A percentile compares a stretch with the other conserved stretches of the same genome.
phyloP scores from a whole-genome alignment of 2,797 vertebrate genomes.

The Manis crassicaudata region DNA sequence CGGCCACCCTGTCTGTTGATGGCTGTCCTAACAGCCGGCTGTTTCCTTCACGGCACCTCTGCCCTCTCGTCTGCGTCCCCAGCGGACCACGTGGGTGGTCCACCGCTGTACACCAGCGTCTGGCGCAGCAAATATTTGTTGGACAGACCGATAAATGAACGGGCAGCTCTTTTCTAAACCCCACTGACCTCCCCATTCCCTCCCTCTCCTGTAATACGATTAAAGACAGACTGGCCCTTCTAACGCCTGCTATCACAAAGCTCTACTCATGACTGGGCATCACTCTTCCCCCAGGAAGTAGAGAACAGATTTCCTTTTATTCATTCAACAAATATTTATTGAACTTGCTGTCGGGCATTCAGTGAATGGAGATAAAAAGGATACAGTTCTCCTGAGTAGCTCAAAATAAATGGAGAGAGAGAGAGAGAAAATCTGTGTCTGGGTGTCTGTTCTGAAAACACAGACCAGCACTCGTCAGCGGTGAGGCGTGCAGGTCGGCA shows the following conservation, averaged over 20 bases:
- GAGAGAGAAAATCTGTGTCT: conserved; percentile 50
- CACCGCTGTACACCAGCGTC: background rate
- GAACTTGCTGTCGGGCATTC: background rate
- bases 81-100: background rate
- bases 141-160: conserved; percentile 6
- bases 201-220: background rate
- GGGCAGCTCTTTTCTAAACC: conserved; percentile 31
- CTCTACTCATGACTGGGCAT: background rate
- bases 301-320: conserved; percentile 36
- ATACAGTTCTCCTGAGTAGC: conserved; percentile 18
- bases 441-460: conserved; percentile 76
- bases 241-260: background rate
- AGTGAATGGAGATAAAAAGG: conserved; percentile 49
- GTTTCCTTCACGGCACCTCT: background rate
- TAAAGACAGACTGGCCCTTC: background rate
- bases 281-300: background rate
- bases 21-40: background rate
- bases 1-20: background rate
- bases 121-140: background rate
- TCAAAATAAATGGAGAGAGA: conserved; percentile 57
- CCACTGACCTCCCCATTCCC: background rate
- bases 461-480: conserved; percentile 58
- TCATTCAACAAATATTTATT: conserved; percentile 54
- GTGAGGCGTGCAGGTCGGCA: conserved; percentile 9
- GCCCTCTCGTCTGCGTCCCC: no score